phyloP scores from a whole-genome alignment of 2,113 vertebrate genomes.

The Euleptes europaea region DNA sequence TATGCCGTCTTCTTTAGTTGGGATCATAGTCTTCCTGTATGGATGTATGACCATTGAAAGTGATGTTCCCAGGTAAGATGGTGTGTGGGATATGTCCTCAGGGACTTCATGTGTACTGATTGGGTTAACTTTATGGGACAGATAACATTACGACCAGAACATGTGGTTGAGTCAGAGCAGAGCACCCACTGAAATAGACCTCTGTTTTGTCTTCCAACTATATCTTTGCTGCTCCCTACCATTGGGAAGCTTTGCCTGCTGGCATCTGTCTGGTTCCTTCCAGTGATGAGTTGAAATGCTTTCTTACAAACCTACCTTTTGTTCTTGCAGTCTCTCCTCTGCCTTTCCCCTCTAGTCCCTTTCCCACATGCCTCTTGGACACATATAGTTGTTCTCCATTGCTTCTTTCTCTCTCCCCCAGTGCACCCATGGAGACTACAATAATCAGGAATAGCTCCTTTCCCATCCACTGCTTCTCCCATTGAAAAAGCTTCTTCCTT shows the following conservation, averaged over 20 bases:
- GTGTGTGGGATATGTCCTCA: neutral
- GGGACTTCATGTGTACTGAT: too few relatives aligned
- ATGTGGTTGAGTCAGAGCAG: neutral
- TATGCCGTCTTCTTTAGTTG: constrained; percentile 90
- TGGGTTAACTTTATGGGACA: neutral
- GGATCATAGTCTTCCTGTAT: constrained; percentile 95
- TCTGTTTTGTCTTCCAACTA: neutral
- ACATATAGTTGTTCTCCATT: neutral
- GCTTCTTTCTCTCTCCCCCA: neutral
- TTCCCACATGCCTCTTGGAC: neutral
- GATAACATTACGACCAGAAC: neutral
- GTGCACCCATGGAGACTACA: neutral
- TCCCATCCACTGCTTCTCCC: too few relatives aligned
- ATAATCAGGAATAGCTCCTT: neutral
- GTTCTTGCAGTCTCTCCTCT: neutral
- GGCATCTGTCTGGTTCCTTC: neutral
- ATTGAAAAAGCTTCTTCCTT: too few relatives aligned
- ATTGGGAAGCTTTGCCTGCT: neutral
- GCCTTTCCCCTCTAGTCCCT: neutral
- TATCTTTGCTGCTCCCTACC: neutral
- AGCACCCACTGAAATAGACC: neutral
- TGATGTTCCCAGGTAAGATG: constrained; percentile 90
- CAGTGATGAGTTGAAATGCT: neutral
- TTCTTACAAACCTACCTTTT: neutral
- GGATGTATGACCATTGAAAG: constrained; percentile 91